Conservation (phyloP, 1,140 invertebrate species). For the Drosophila ogumai region DNA sequence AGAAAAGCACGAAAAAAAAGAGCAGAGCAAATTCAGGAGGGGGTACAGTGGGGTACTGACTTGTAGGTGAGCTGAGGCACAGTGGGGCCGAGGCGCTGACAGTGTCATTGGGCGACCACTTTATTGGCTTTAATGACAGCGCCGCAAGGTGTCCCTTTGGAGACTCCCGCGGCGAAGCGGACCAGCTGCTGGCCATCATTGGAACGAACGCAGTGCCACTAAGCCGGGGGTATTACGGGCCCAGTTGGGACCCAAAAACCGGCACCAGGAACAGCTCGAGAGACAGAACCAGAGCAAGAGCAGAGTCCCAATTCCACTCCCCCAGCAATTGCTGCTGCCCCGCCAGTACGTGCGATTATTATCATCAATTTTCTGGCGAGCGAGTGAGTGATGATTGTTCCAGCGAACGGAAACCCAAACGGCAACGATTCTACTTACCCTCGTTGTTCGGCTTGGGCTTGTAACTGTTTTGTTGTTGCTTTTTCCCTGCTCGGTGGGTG, state of each 20-base stretch:
- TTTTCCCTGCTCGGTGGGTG: constrained; percentile 45
- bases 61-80: background rate
- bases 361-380: constrained; percentile 79
- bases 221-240: constrained; percentile 50
- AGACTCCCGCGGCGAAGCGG: constrained; percentile 1
- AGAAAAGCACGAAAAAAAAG: constrained; percentile 26
- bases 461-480: constrained; percentile 20
- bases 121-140: constrained; percentile 70
- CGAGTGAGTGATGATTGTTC: constrained; percentile 76
- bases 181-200: constrained; percentile 64
- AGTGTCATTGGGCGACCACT: constrained; percentile 74
- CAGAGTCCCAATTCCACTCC: background rate
- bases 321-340: constrained; percentile 36
- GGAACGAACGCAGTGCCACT: constrained; percentile 7
- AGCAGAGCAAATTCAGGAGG: constrained; percentile 7
- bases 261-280: background rate
- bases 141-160: constrained; percentile 64
- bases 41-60: constrained; percentile 5
- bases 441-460: constrained; percentile 23
- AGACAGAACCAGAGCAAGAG: constrained; percentile 5
- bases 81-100: constrained; percentile 44
- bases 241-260: constrained; percentile 3
- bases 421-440: constrained; percentile 40
- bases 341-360: constrained; percentile 77
- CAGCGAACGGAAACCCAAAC: constrained; percentile 55